phyloP scores from a whole-genome alignment of 92 coral and sea anemone species.

The Heteractis magnifica region DNA sequence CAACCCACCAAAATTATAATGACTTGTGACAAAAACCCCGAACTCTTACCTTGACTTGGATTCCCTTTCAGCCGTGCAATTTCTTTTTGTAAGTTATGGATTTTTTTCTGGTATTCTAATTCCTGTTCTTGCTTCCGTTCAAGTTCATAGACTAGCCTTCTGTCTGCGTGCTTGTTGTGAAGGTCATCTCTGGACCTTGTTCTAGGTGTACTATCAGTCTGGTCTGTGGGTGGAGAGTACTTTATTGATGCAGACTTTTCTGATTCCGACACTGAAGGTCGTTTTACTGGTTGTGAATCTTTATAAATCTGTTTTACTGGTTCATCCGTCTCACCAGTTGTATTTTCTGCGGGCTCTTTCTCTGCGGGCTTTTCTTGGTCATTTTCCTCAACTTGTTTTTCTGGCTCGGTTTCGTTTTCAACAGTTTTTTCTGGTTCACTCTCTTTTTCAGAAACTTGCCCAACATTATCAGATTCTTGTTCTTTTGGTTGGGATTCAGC shows the following conservation, averaged over 20 bases:
- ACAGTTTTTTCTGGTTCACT: slow-evolving; percentile 16
- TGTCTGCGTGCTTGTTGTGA: background rate
- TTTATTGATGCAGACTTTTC: background rate
- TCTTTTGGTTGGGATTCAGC: background rate
- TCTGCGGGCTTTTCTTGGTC: slow-evolving; percentile 13
- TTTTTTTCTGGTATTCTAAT: slow-evolving; percentile 39
- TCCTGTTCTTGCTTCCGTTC: slow-evolving; percentile 36
- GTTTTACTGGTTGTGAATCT: background rate
- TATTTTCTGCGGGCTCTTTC: slow-evolving; percentile 2
- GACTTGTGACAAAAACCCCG: too few relatives aligned
- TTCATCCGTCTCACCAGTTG: background rate
- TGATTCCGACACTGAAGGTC: slow-evolving; percentile 2
- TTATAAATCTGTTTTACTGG: slow-evolving; percentile 4
- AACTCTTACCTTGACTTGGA: slow-evolving; percentile 12
- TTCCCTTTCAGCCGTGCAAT: slow-evolving; percentile 25
- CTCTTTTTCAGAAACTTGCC: background rate
- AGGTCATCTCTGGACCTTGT: slow-evolving; percentile 12
- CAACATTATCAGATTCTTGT: slow-evolving; percentile 4
- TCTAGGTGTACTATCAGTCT: slow-evolving; percentile 10
- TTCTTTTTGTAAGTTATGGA: slow-evolving; percentile 38
- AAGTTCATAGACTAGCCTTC: slow-evolving; percentile 25
- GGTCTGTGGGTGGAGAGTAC: slow-evolving; percentile 15
- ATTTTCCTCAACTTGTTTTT: slow-evolving; percentile 13
- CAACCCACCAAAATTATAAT: too few relatives aligned
- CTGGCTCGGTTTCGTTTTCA: slow-evolving; percentile 22